phyloP scores from a whole-genome alignment of 2,797 vertebrate species.

The Fistularia commersonii region DNA sequence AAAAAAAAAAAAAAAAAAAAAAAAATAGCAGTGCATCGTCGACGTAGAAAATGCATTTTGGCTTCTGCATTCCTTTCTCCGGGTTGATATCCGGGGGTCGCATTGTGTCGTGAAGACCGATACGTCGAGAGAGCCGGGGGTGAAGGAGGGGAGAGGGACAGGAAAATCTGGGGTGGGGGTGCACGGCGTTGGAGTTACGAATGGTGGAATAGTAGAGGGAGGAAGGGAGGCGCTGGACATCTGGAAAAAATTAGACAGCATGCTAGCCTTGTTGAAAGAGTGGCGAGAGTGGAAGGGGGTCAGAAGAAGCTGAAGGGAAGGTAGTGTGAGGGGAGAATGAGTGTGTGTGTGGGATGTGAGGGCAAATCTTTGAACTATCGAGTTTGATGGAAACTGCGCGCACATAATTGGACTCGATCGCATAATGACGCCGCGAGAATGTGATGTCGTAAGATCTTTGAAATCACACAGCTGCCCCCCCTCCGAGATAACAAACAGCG shows the following conservation, averaged over 20 bases:
- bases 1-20: background rate
- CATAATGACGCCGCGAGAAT: constrained; percentile 46
- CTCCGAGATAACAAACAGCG: constrained; percentile 8
- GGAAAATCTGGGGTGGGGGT: constrained; percentile 9
- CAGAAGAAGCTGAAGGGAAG: constrained; percentile 44
- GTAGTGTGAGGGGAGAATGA: constrained; percentile 29
- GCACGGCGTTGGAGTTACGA: constrained; percentile 30
- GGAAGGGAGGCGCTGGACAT: constrained; percentile 55
- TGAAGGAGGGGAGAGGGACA: background rate
- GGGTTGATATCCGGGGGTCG: constrained; percentile 45
- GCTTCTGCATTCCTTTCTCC: constrained; percentile 37
- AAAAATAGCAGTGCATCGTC: constrained; percentile 12
- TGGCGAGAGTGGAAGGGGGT: constrained; percentile 41
- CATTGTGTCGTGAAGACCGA: constrained; percentile 30
- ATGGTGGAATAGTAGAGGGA: constrained; percentile 14
- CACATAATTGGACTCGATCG: constrained; percentile 52
- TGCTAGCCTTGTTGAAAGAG: constrained; percentile 51
- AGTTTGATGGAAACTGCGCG: constrained; percentile 51
- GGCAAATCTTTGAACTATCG: constrained; percentile 48
- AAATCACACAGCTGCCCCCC: too few relatives aligned
- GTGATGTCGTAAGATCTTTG: constrained; percentile 32
- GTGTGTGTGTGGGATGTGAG: constrained; percentile 12
- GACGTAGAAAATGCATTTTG: constrained; percentile 43
- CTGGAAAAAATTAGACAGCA: constrained; percentile 64
- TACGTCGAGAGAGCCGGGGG: constrained; percentile 11